Base-by-base conservation (phyloP, 2,113 vertebrate species). In the Bujurquina vittata region DNA sequence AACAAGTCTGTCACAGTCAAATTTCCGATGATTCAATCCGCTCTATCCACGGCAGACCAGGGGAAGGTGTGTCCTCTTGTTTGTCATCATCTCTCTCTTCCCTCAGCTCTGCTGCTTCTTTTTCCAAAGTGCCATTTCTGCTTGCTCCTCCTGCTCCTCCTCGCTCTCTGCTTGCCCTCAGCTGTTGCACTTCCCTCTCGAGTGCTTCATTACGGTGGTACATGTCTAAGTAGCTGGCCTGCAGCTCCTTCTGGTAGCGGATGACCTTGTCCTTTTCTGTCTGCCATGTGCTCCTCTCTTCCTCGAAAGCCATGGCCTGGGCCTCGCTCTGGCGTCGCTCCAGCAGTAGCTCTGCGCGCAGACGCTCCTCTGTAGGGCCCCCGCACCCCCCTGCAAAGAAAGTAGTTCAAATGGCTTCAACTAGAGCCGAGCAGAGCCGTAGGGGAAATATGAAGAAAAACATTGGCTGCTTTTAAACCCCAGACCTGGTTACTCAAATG, bases 181-280 rank as follows among this genome's bases (percentile, higher is more conserved):
- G 93, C 26, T 94, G 92, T 33, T 87, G 93, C 81, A 98, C 91
- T 92, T 99, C 96, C 87, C 95, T 96, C 86, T 99, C 97, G 83
- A 99, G 93, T 0, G 67, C 95, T 87, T 98, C 96, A 80, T 97
- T 99, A 89, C 96, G 96, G 91, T 96, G 97, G 92, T 97, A 97
- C 98, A 99, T 99, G 86, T 99, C 98, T 93, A 99, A 93, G 93
- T 99, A 99, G 93, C 97, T 96, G 89, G 97, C 96, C 95, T 99
- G 98, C 92, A 99, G 97, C 94, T 96, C 95, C 79, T 92, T 96
- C 95, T 96, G 96, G 91, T 96, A 96, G 88, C 94, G 94, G 85
- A 96, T 95, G 88, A 96, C 96, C 89, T 96, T 96, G 84, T 96
- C 94, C 93, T 99, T 99, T 91, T 99, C 98, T 29, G 95, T 95